Evolutionary conservation across 2,888 invertebrate genomes (phyloP).

Genomic region (Reticulitermes lucifugus): DNA sequence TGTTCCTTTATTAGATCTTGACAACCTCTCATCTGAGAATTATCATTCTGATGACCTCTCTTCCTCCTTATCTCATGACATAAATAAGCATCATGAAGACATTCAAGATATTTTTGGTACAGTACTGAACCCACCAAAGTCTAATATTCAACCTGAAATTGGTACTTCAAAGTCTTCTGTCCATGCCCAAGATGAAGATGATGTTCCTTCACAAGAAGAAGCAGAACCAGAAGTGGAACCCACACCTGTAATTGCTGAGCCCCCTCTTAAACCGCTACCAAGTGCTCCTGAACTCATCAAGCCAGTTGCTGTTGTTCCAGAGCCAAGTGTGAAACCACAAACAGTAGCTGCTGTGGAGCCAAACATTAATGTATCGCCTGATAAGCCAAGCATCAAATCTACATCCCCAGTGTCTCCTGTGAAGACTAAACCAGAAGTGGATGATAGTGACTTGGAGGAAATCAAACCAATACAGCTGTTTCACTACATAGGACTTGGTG

Average conservation of each 20-base stretch:
- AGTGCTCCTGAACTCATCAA: constrained; percentile 15
- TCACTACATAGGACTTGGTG: constrained; percentile 79
- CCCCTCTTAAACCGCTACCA: not conserved
- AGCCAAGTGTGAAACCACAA: constrained; percentile 14
- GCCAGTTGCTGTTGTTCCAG: not conserved
- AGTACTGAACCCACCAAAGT: not conserved
- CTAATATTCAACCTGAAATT: constrained; percentile 57
- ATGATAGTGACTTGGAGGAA: constrained; percentile 60
- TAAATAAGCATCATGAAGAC: constrained; percentile 5
- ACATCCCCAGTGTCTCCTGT: not conserved
- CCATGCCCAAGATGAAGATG: not conserved
- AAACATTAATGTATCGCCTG: no score
- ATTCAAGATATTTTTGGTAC: constrained; percentile 25
- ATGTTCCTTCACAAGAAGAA: not conserved
- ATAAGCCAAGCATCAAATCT: not conserved
- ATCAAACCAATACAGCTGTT: constrained; percentile 78
- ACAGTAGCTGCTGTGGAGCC: no score
- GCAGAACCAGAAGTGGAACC: constrained; percentile 22
- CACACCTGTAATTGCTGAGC: not conserved
- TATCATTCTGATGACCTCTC: not conserved
- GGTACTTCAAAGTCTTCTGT: constrained; percentile 17
- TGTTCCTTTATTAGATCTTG: constrained; percentile 1
- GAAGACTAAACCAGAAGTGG: constrained; percentile 3
- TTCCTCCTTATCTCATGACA: not conserved
- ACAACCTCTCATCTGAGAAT: not conserved